These are phyloP conservation scores for Sebastes melanostomus DNA, from an alignment of 2,797 vertebrate species.

Conservation along the genomic window DNA sequence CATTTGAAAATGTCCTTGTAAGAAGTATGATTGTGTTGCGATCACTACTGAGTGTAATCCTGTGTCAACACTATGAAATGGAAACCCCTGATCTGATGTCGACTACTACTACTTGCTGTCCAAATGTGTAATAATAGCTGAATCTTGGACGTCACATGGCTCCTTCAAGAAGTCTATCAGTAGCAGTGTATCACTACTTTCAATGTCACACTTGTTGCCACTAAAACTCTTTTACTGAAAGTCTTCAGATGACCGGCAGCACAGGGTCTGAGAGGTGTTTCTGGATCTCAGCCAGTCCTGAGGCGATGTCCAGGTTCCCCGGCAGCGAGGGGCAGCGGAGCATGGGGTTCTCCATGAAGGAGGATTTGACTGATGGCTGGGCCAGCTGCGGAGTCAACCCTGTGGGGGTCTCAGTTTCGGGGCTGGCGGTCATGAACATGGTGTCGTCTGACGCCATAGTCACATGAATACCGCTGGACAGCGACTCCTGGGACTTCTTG, in stretches of 20 bases:
- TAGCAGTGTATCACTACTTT: not conserved
- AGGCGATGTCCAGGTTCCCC: slow-evolving; percentile 82
- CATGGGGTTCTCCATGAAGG: slow-evolving; percentile 56
- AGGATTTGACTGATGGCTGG: slow-evolving; percentile 52
- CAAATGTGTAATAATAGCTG: slow-evolving; percentile 10
- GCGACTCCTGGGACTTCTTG: slow-evolving; percentile 79
- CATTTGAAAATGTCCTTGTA: not conserved
- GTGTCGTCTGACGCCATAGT: slow-evolving; percentile 71
- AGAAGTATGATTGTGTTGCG: not conserved
- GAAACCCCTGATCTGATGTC: slow-evolving; percentile 1
- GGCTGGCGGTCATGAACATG: slow-evolving; percentile 54
- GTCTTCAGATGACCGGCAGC: slow-evolving; percentile 71
- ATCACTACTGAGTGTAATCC: not conserved
- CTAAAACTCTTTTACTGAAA: not conserved
- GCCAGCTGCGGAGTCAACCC: slow-evolving; percentile 24
- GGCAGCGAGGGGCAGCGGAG: slow-evolving; percentile 88
- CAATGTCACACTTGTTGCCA: not conserved
- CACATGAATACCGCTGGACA: slow-evolving; percentile 76
- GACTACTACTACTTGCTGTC: not conserved
- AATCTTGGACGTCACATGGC: not conserved
- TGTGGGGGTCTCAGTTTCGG: slow-evolving; percentile 68
- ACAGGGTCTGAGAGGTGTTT: slow-evolving; percentile 90
- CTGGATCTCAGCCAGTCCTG: slow-evolving; percentile 82
- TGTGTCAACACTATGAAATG: not conserved
- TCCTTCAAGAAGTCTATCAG: not conserved